Base-by-base conservation (phyloP, 2,888 invertebrate genomes). In the Parascotia fuliginaria region DNA sequence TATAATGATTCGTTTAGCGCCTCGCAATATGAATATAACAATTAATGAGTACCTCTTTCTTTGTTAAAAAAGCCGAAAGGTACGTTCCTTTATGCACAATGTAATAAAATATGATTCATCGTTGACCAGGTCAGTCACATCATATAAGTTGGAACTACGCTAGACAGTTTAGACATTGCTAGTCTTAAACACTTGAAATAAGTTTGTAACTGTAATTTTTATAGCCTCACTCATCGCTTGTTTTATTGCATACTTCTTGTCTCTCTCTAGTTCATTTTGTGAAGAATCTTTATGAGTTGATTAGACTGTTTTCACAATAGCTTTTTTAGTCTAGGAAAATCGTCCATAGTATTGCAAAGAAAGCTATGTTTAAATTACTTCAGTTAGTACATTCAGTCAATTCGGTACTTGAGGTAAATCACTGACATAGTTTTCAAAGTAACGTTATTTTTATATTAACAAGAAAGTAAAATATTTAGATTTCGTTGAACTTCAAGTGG, bases 11-110 rank as follows among this genome's bases (percentile, higher is more conserved):
- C 14, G 39, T 53, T 24, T 53, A 55, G 43, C 33, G 31, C 39
- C 38, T n/a, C n/a, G n/a, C n/a, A n/a, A 36, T 44, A 53, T 46
- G 55, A 65, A 63, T 63, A 53, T 46, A 44, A 47, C 44, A 50
- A 49, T 56, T n/a, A 48, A 60, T 62, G 52, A 31, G 19, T 22
- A 5, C 19, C 14, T 42, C 40, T 13, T 31, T 33, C 42, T 63
- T 38, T 47, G 46, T 51, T 22, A 28, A 16, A 24, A 19, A 33
- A 43, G 4, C 42, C 40, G 48, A 27, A 28, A 34, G 13, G 34
- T 56, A 42, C 47, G 44, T 50, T 19, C 2, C 19, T 19, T 3
- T 3, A 19, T 19, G 24, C 3, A 7, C 7, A 24, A 3, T 24
- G 7, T 43, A 9, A 9, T 5, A 36, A 19, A 9, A 19, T 7